Evolutionary conservation across 2,113 vertebrate species (phyloP).

Genomic region (Dissostichus mawsoni): DNA sequence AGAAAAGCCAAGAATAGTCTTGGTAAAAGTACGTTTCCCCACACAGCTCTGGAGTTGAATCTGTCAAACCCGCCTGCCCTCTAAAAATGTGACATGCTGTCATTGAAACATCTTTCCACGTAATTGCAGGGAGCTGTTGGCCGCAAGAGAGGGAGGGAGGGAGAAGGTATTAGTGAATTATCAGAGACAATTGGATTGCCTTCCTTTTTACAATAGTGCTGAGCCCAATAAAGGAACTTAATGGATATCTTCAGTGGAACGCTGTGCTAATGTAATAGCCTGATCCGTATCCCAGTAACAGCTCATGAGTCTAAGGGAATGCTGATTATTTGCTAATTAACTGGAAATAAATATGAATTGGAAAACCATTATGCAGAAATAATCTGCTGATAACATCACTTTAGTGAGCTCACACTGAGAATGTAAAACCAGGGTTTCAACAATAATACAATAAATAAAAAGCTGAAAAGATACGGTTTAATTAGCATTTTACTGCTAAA

Average conservation of each 20-base stretch:
- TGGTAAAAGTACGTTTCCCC: background rate
- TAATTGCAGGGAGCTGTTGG: conserved; percentile 19
- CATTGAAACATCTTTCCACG: conserved; percentile 38
- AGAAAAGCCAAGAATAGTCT: background rate
- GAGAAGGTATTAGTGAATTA: conserved; percentile 39
- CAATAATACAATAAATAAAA: conserved; percentile 16
- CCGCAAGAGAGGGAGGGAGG: background rate
- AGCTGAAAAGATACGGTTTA: background rate
- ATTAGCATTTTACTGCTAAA: conserved; percentile 11
- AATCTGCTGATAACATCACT: conserved; percentile 20
- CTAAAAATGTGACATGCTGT: conserved; percentile 6
- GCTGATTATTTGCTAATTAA: conserved; percentile 64
- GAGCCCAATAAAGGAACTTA: conserved; percentile 53
- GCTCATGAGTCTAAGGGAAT: conserved; percentile 46
- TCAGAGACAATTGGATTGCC: conserved; percentile 42
- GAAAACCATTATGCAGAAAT: conserved; percentile 20
- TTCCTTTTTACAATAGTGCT: conserved; percentile 46
- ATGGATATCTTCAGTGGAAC: conserved; percentile 53
- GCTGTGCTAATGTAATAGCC: conserved; percentile 45
- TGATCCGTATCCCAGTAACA: conserved; percentile 51
- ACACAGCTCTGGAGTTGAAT: background rate
- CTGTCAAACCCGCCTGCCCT: background rate
- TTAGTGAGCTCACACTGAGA: background rate
- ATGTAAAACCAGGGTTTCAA: background rate
- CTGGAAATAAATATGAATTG: conserved; percentile 52